Evolutionary conservation across 2,888 invertebrate species (phyloP), one percentile per base, ranked within the genome.

Genomic region (Perithous albicinctus): DNA sequence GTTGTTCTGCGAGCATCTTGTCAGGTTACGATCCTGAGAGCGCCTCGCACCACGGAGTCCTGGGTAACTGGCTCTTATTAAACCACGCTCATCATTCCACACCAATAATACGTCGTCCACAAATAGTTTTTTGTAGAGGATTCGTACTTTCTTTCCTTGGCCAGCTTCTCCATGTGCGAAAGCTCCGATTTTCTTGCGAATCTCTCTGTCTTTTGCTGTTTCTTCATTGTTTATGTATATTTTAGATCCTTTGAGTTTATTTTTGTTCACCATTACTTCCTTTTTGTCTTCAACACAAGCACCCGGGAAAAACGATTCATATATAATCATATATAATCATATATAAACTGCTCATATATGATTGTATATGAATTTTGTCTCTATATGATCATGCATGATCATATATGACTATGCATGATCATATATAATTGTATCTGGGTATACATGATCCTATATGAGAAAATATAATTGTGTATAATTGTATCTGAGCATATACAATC

Each of bases 241-340:
- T 59, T 59, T 59, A 12, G 32, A 32, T n/a, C 32, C 59, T n/a
- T 32, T 59, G 15, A 29, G n/a, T n/a, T n/a, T n/a, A n/a, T n/a
- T n/a, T n/a, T n/a, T n/a, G n/a, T n/a, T n/a, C n/a, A n/a, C n/a
- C 35, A 35, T 35, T 35, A 35, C 35, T 1, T 35, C 35, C 6
- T 35, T 35, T 10, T 35, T 46, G 18, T 46, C 46, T 6, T 46
- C 15, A 15, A 18, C 3, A 15, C 15, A 4, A 15, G 46, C 46
- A n/a, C n/a, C n/a, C n/a, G n/a, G n/a, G n/a, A n/a, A n/a, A n/a
- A n/a, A n/a, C n/a, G n/a, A n/a, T n/a, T n/a, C n/a, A n/a, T n/a
- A n/a, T n/a, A n/a, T n/a, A n/a, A n/a, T n/a, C n/a, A n/a, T n/a
- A n/a, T n/a, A n/a, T n/a, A n/a, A n/a, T n/a, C n/a, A n/a, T n/a